Evolutionary conservation across 92 coral and sea anemone species (phyloP).

Genomic region (Phenganax marumi): DNA sequence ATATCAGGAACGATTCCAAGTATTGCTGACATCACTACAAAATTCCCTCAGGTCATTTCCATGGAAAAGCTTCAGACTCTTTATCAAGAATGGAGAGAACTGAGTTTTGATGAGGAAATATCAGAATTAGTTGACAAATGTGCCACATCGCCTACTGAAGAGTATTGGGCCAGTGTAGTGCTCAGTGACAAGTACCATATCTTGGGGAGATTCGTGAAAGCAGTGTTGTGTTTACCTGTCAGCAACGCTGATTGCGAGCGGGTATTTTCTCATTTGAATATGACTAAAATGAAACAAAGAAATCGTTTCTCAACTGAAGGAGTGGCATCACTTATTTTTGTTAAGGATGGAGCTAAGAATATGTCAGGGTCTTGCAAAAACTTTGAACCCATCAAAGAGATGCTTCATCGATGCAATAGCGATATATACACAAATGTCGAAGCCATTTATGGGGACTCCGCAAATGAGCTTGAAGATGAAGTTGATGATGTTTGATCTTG

Average conservation of each 20-base stretch:
- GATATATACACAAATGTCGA: constrained; percentile 19
- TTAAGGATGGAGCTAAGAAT: constrained; percentile 17
- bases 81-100: constrained; percentile 21
- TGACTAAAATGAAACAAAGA: constrained; percentile 26
- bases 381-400: constrained; percentile 19
- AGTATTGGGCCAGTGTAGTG: constrained; percentile 19
- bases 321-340: constrained; percentile 27
- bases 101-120: constrained; percentile 25
- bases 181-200: constrained; percentile 1
- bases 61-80: constrained; percentile 25
- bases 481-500: not conserved
- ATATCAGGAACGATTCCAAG: constrained; percentile 4
- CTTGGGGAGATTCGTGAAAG: constrained; percentile 19
- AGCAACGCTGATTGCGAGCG: constrained; percentile 25
- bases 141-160: constrained; percentile 28
- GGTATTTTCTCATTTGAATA: constrained; percentile 17
- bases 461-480: not conserved
- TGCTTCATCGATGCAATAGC: constrained; percentile 12
- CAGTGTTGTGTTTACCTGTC: constrained; percentile 18
- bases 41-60: constrained; percentile 6
- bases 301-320: constrained; percentile 29
- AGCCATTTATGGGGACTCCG: constrained; percentile 15
- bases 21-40: not conserved
- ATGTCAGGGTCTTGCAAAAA: constrained; percentile 18
- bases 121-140: constrained; percentile 26